Conservation (phyloP, 2,888 invertebrate genomes). For the Fragum whitleyi region DNA sequence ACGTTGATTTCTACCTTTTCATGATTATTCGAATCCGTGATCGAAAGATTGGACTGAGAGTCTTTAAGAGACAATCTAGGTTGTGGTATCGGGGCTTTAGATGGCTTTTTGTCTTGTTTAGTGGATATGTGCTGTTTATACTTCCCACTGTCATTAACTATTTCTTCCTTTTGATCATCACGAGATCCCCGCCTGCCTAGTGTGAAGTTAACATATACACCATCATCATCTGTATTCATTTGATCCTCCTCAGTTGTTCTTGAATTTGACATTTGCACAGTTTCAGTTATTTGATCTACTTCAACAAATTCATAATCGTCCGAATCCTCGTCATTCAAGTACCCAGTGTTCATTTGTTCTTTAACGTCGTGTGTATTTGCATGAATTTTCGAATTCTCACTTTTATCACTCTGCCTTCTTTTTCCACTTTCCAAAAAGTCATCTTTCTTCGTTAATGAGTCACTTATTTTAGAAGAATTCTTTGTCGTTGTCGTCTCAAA, state of each 20-base stretch:
- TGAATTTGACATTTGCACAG: background rate
- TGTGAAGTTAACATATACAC: background rate
- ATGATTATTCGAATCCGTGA: background rate
- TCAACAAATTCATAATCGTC: background rate
- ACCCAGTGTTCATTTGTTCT: background rate
- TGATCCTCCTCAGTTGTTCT: background rate
- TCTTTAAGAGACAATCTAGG: background rate
- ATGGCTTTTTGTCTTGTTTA: background rate
- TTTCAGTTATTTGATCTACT: background rate
- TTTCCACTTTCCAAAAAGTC: too few relatives aligned
- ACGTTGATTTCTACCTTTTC: background rate
- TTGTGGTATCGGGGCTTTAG: slow-evolving; percentile 17
- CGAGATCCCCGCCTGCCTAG: background rate
- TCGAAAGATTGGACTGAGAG: background rate
- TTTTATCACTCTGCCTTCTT: too few relatives aligned
- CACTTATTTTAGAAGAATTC: too few relatives aligned
- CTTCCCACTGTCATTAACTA: too few relatives aligned
- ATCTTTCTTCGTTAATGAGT: too few relatives aligned
- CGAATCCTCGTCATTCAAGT: background rate
- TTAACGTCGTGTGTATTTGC: background rate
- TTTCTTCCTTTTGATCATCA: too few relatives aligned
- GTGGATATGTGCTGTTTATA: too few relatives aligned
- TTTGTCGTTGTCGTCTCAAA: too few relatives aligned
- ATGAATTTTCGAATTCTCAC: too few relatives aligned
- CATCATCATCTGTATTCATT: background rate